Evolutionary conservation across 2,888 invertebrate genomes (phyloP), one percentile per base, ranked within the genome.

Genomic region (Hirtodrosophila duncani): DNA sequence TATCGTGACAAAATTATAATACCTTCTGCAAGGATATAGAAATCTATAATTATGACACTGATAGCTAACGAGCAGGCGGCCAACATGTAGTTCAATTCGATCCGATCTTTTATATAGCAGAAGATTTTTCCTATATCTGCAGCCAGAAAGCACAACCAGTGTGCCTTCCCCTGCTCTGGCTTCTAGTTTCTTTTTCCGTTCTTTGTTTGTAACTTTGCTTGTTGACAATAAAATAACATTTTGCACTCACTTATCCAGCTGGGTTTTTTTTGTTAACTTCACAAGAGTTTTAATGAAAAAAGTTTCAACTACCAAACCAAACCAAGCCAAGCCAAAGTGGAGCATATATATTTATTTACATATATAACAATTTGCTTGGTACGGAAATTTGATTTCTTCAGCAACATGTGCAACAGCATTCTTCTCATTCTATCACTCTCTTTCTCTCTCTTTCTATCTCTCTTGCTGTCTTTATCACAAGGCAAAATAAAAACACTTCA

Each of bases 211-310:
- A 56, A 37, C 57, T 56, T 74, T 61, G 56, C 69, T 77, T 81
- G 74, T 69, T 74, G 79, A 81, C 74, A 75, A 75, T 81, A 78
- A 75, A 81, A 81, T 75, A 75, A 78, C 81, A 81, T 75, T 81
- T 75, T 81, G 71, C 75, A 75, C 75, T 81, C 79, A 75, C 79
- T 81, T 75, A 77, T 67, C 57, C 79, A 77, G 77, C 72, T 71
- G 77, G 71, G 39, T 59, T 29, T 39, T 31, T 31, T 17, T 10
- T 21, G 5, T 9, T 18, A n/a, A 18, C 30, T 46, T 29, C 44
- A 60, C 44, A 29, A 80, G 80, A 72, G 68, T 72, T 72, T 77
- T 79, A 72, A 72, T 80, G 77, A 80, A 72, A 72, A 72, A 80
- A 72, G 52, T 79, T 71, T 79, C 26, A 36, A 50, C 51, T 55